phyloP scores from a whole-genome alignment of 2,113 vertebrate species.

The Cinclus mexicanus region DNA sequence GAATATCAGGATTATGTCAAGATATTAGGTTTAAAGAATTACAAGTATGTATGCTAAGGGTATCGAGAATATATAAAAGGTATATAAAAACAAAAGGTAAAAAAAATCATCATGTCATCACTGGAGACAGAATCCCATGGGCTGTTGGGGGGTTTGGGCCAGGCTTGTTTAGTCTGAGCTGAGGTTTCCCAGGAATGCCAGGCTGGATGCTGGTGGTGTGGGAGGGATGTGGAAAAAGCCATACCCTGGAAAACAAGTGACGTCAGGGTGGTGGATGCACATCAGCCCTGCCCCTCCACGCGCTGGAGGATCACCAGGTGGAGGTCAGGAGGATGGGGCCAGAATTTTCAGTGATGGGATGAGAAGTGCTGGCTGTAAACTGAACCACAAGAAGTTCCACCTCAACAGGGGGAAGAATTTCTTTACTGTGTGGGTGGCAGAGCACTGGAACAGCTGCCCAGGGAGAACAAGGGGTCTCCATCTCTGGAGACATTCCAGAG shows the following conservation, averaged over 20 bases:
- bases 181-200: constrained; percentile 37
- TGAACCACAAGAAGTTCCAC: background rate
- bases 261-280: background rate
- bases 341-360: background rate
- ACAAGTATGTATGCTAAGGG: background rate
- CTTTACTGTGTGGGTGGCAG: background rate
- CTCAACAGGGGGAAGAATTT: background rate
- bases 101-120: background rate
- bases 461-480: background rate
- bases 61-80: background rate
- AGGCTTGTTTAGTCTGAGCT: constrained; percentile 15
- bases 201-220: background rate
- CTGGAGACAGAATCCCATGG: background rate
- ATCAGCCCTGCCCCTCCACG: background rate
- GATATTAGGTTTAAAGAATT: background rate
- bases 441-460: background rate
- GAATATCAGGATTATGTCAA: background rate
- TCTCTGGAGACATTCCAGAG: background rate
- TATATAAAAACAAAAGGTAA: background rate
- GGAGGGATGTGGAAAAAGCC: background rate
- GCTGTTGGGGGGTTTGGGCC: background rate
- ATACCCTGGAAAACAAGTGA: constrained; percentile 11
- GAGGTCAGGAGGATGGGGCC: background rate
- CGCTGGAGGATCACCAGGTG: background rate
- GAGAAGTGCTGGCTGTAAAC: rapidly evolving